A percentile compares a stretch with the other conserved stretches of the same genome.
Evolutionary conservation across 2,113 vertebrate species (phyloP).

Genomic region (Gobio gobio): DNA sequence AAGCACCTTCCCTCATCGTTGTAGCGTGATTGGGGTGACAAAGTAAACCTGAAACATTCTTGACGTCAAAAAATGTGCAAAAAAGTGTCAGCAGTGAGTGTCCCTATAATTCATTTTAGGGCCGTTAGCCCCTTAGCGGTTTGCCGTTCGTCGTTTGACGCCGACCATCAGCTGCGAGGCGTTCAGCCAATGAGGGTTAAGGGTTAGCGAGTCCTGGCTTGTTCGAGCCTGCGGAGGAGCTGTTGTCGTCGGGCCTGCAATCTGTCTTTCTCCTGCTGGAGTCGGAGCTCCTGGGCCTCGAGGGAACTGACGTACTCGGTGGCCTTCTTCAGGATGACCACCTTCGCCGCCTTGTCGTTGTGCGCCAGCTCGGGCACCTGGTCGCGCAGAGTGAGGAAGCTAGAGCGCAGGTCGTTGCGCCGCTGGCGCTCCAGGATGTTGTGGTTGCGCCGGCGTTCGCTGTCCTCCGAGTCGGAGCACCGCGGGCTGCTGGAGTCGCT

Average conservation of each 20-base stretch:
- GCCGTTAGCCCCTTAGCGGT: slow-evolving; percentile 21
- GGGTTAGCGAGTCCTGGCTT: slow-evolving; percentile 91
- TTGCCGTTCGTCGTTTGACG: slow-evolving; percentile 7
- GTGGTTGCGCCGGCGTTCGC: slow-evolving; percentile 94
- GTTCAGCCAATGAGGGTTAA: slow-evolving; percentile 23
- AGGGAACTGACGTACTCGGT: slow-evolving; percentile 92
- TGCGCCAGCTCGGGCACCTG: slow-evolving; percentile 94
- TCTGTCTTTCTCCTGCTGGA: slow-evolving; percentile 90
- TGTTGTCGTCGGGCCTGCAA: slow-evolving; percentile 87
- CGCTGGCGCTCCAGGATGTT: slow-evolving; percentile 97
- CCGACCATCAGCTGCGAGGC: slow-evolving; percentile 22
- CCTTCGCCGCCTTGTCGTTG: slow-evolving; percentile 98
- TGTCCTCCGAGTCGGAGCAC: slow-evolving; percentile 95
- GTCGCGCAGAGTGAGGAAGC: slow-evolving; percentile 95
- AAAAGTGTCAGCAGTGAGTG: slow-evolving; percentile 84
- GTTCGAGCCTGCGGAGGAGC: slow-evolving; percentile 89
- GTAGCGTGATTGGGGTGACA: slow-evolving; percentile 86
- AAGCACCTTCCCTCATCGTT: slow-evolving; percentile 36
- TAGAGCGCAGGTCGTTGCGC: slow-evolving; percentile 96
- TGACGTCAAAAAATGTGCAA: slow-evolving; percentile 95
- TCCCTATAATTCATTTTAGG: slow-evolving; percentile 57
- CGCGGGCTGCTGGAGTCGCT: slow-evolving; percentile 83
- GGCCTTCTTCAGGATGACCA: slow-evolving; percentile 98
- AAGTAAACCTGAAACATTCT: slow-evolving; percentile 97
- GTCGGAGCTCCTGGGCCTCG: slow-evolving; percentile 86